These are phyloP conservation scores for Labeo catla DNA, from an alignment of 2,113 vertebrate species.

Conservation along the genomic window DNA sequence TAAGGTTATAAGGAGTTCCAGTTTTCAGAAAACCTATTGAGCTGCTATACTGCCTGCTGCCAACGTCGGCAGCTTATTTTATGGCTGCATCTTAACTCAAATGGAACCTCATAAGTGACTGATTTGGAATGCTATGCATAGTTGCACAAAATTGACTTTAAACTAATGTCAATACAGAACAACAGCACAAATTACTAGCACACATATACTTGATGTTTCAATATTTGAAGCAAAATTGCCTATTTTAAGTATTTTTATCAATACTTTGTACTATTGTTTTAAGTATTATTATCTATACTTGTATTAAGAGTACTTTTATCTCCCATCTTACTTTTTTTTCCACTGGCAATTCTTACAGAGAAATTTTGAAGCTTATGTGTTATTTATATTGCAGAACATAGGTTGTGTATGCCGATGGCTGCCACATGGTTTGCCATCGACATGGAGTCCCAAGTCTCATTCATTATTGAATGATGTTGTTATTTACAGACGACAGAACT, in stretches of 20 bases:
- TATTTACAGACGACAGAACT: conserved; percentile 51
- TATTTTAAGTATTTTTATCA: neutral
- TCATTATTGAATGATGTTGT: conserved; percentile 58
- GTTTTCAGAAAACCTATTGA: neutral
- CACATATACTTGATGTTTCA: neutral
- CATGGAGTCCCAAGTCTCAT: conserved; percentile 34
- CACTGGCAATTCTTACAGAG: neutral
- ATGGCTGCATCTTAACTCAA: neutral
- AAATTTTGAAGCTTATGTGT: neutral
- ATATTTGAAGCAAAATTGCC: neutral
- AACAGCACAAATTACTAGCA: neutral
- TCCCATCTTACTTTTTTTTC: neutral
- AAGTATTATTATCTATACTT: neutral
- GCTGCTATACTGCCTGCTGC: neutral
- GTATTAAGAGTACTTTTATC: neutral
- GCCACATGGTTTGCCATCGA: conserved; percentile 23
- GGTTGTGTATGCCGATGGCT: neutral
- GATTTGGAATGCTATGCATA: neutral
- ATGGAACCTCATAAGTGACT: neutral
- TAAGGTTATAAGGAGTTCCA: neutral
- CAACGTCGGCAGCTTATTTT: conserved; percentile 2
- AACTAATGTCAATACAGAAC: neutral
- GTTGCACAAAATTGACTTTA: neutral
- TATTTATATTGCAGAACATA: neutral
- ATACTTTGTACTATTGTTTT: neutral